Evolutionary conservation across 2,888 invertebrate species (phyloP), one percentile per base, ranked within the genome.

Genomic region (Heliconius hortense): DNA sequence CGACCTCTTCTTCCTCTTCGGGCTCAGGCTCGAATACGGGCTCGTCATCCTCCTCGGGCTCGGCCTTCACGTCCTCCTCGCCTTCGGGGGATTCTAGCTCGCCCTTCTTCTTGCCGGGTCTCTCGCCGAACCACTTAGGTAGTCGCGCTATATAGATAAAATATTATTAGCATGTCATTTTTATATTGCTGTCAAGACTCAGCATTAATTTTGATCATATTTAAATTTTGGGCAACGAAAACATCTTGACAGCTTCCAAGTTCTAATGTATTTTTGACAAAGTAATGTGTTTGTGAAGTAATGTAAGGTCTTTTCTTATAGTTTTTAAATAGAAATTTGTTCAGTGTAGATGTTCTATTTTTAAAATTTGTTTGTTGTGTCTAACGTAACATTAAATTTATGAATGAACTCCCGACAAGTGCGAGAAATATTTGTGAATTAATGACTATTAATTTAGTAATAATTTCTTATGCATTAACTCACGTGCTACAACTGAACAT

Each of bases 61-160:
- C 96, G 81, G 95, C 96, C 95, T 97, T 97, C 87, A 96, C 96
- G 89, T 97, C 97, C 87, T 97, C 97, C 91, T 98, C 98, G 84
- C 97, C 98, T 86, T 98, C 98, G 80, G 98, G 98, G 86, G 98
- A 97, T 82, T 98, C 98, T 81, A 96, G 96, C 82, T 97, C 98
- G 82, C 97, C 98, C 91, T 96, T 92, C 95, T 98, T 98, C 94
- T 97, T 98, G 95, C 98, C 98, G 82, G 98, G 98, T 94, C 98
- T 95, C 94, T 98, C 98, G 86, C 98, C 98, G 95, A 98, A 98
- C 98, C 98, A 98, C 94, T 98, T 98, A 85, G 98, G 98, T 94
- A 98, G 95, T 95, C 97, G 96, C 95, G 98, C 98, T 98, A 90
- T 87, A 64, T 69, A 39, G 31, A 21, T 43, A 73, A 26, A 4